These are phyloP conservation scores for Plutella xylostella DNA, from an alignment of 2,888 invertebrate genomes.

Conservation along the genomic window DNA sequence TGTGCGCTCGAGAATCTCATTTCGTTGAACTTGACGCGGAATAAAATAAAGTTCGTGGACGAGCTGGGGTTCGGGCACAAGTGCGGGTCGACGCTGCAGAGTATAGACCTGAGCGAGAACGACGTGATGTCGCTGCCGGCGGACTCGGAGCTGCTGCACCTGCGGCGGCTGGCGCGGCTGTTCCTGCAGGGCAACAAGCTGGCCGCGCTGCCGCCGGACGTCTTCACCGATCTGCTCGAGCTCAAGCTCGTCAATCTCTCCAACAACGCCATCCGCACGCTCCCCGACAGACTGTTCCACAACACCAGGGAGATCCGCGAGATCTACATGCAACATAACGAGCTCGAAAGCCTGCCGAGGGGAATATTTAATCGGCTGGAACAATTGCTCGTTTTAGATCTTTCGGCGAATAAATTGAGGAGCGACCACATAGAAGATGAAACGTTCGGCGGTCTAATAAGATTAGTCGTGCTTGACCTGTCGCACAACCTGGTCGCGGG, in stretches of 20 bases:
- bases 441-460: constrained; percentile 87
- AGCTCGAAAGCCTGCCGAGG: constrained; percentile 84
- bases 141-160: constrained; percentile 79
- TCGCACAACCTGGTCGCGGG: constrained; percentile 85
- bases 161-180: constrained; percentile 83
- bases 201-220: constrained; percentile 79
- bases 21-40: constrained; percentile 85
- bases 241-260: constrained; percentile 87
- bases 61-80: constrained; percentile 77
- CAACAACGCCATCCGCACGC: constrained; percentile 83
- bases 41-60: constrained; percentile 83
- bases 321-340: constrained; percentile 88
- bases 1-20: constrained; percentile 85
- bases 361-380: constrained; percentile 87
- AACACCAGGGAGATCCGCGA: constrained; percentile 85
- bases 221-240: constrained; percentile 82
- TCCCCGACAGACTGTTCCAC: constrained; percentile 86
- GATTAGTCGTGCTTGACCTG: constrained; percentile 87
- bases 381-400: constrained; percentile 86
- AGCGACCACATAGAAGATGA: constrained; percentile 88
- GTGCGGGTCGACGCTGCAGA: constrained; percentile 78
- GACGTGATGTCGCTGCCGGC: constrained; percentile 80
- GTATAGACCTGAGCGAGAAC: constrained; percentile 85
- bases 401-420: constrained; percentile 87
- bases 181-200: constrained; percentile 87